Evolutionary conservation across 2,113 vertebrate genomes (phyloP), one percentile per base, ranked within the genome.

Genomic region (Physeter macrocephalus): DNA sequence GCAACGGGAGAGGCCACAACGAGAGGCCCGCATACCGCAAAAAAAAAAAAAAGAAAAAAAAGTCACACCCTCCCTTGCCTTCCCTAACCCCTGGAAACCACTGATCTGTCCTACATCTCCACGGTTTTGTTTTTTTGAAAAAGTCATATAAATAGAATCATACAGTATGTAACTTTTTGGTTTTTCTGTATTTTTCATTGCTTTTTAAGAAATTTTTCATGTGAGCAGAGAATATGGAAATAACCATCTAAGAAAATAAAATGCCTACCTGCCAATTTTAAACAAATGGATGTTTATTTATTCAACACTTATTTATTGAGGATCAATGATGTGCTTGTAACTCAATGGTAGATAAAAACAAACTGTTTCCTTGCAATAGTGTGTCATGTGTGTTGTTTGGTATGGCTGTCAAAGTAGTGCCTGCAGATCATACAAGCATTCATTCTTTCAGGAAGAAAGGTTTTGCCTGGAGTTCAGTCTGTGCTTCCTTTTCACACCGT

Each of bases 91-190:
- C 17, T 94, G 80, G 62, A 83, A 90, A 52, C 21, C 54, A 88
- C 31, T 20, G 17, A 64, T 88, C 21, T 59, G 6, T 87, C 82
- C 43, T 41, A 34, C 31, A 77, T 86, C 21, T 82, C 74, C 39
- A 86, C 23, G 64, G 14, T 86, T 92, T 88, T 75, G 59, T 46
- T 43, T 83, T 89, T 92, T 90, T 18, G 1, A 49, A 91, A 59
- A 96, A 62, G 11, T 67, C n/a, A 71, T 71, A 62, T 92, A 87
- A 74, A 49, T 87, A 94, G 15, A 96, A 87, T 93, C 46, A 75
- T 94, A 62, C 81, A 87, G 54, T 92, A 43, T 66, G 20, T 41
- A 36, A 39, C 17, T 39, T 92, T 91, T 52, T 52, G 7, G 69
- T 89, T 41, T 78, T 49, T 94, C 57, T 94, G 39, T 83, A 43